Conservation (phyloP, 1,140 invertebrate species). For the Whitmania pigra region DNA sequence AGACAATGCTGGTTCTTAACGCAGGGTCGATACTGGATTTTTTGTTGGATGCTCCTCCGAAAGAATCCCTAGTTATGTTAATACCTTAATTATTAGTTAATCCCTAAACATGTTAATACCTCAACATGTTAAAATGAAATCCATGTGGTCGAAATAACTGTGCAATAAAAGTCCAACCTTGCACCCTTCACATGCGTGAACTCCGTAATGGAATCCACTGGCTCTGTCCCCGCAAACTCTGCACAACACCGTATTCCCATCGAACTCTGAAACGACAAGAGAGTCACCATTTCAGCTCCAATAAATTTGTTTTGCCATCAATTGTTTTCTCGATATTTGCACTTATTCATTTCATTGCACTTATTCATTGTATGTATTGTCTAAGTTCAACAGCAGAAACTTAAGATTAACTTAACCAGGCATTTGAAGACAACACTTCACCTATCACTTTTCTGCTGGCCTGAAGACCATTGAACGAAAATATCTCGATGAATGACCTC, state of each 20-base stretch:
- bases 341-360: background rate
- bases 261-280: conserved; percentile 76
- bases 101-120: conserved; percentile 14
- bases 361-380: background rate
- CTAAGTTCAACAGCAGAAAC: too few relatives aligned
- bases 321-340: background rate
- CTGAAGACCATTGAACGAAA: conserved; percentile 26
- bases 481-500: conserved; percentile 24
- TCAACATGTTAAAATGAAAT: too few relatives aligned
- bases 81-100: too few relatives aligned
- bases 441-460: conserved; percentile 27
- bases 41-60: conserved; percentile 77
- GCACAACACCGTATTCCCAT: conserved; percentile 87
- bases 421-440: background rate
- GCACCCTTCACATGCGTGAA: conserved; percentile 97
- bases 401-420: too few relatives aligned
- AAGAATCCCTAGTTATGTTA: conserved; percentile 96
- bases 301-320: background rate
- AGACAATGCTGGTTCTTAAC: conserved; percentile 94
- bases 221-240: conserved; percentile 98
- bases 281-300: conserved; percentile 28
- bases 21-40: conserved; percentile 75
- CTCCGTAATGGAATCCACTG: conserved; percentile 96
- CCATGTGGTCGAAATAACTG: background rate
- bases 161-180: conserved; percentile 55